Percentiles rank a stretch among this genome's conserved stretches.
Evolutionary conservation across 2,797 vertebrate species (phyloP).

Genomic region (Anas bahamensis): DNA sequence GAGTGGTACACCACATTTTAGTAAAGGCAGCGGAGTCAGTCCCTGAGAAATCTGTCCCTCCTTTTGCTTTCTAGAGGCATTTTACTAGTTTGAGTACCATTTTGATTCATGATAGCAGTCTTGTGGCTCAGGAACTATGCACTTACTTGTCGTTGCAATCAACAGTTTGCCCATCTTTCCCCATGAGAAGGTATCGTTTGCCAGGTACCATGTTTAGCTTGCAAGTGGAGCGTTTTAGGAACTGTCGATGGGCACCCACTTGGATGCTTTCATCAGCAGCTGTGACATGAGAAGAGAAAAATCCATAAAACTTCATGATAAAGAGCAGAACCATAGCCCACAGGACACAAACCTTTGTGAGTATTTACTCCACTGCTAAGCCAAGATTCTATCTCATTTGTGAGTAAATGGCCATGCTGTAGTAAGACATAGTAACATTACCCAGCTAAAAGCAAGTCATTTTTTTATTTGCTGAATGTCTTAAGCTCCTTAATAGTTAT

Average conservation of each 20-base stretch:
- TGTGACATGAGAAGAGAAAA: slow-evolving; percentile 15
- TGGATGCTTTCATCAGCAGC: slow-evolving; percentile 55
- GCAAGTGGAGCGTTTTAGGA: slow-evolving; percentile 51
- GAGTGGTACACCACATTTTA: background rate
- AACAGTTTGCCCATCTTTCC: slow-evolving; percentile 42
- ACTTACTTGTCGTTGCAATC: slow-evolving; percentile 65
- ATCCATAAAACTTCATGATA: background rate
- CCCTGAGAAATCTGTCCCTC: background rate
- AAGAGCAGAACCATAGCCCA: background rate
- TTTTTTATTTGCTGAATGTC: background rate
- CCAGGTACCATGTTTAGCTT: slow-evolving; percentile 20
- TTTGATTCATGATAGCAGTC: background rate
- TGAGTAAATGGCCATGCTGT: background rate
- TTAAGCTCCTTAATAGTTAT: background rate
- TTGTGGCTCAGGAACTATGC: background rate
- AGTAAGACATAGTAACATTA: background rate
- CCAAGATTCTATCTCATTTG: background rate
- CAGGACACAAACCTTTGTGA: background rate
- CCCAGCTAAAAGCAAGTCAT: background rate
- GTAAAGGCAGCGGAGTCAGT: background rate
- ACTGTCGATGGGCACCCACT: slow-evolving; percentile 38
- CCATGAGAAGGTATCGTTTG: slow-evolving; percentile 77
- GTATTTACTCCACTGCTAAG: background rate
- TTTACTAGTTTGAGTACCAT: background rate
- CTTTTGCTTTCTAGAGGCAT: background rate